These are phyloP conservation scores for Heliocidaris erythrogramma DNA, from an alignment of 35 echinoderm and acorn worm genomes.

Conservation along the genomic window DNA sequence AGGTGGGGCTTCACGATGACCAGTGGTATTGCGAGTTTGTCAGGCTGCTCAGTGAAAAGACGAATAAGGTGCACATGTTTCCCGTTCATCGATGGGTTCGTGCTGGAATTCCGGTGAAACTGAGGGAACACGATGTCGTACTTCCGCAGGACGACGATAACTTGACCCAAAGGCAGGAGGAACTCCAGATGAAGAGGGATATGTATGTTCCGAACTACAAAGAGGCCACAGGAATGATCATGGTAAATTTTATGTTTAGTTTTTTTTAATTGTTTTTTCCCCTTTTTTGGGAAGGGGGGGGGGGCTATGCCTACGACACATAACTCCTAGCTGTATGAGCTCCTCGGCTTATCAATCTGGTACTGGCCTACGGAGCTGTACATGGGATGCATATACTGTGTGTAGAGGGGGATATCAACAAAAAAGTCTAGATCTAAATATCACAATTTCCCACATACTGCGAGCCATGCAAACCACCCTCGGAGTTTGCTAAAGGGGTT, in stretches of 20 bases:
- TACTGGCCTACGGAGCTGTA: too few species aligned
- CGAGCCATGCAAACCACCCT: too few species aligned
- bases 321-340: too few species aligned
- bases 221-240: not conserved
- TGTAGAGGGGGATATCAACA: too few species aligned
- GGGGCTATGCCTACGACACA: too few species aligned
- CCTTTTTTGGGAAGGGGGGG: too few species aligned
- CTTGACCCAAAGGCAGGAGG: slow-evolving; percentile 42
- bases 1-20: slow-evolving; percentile 34
- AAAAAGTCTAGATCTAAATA: too few species aligned
- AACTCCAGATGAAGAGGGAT: slow-evolving; percentile 32
- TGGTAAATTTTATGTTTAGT: not conserved
- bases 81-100: slow-evolving; percentile 76
- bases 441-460: too few species aligned
- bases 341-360: too few species aligned
- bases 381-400: too few species aligned
- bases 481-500: too few species aligned
- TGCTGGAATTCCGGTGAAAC: not conserved
- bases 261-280: too few species aligned
- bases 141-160: slow-evolving; percentile 62
- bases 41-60: not conserved
- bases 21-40: slow-evolving; percentile 78
- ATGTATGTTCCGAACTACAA: slow-evolving; percentile 8
- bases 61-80: slow-evolving; percentile 42
- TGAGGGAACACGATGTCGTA: slow-evolving; percentile 51